Conservation (phyloP, 2,113 vertebrate genomes). For the Pygoscelis antarcticus region DNA sequence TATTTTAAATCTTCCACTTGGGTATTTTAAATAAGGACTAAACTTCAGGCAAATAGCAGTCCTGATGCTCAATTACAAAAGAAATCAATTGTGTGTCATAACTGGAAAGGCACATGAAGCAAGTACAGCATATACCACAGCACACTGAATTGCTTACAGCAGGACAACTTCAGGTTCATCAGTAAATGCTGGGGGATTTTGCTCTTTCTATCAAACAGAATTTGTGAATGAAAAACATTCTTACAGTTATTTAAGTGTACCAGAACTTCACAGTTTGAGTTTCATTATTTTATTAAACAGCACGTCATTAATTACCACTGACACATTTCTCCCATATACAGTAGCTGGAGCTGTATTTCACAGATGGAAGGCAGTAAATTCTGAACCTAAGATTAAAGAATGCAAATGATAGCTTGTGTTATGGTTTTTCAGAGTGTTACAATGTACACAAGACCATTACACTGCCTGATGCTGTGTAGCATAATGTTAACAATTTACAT, state of each 20-base stretch:
- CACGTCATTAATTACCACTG: not conserved
- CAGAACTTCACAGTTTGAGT: not conserved
- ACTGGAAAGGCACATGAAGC: not conserved
- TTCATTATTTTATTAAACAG: not conserved
- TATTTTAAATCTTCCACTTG: not conserved
- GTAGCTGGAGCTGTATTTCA: not conserved
- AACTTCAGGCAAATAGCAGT: not conserved
- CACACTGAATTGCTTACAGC: not conserved
- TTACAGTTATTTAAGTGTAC: not conserved
- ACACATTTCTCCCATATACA: rapidly evolving
- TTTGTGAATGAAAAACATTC: not conserved
- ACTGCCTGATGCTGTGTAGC: not conserved
- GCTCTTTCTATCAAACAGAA: not conserved
- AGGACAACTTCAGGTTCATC: not conserved
- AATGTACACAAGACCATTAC: not conserved
- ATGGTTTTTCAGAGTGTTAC: not conserved
- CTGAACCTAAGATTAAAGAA: not conserved
- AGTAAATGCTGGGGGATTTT: not conserved
- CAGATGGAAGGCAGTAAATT: not conserved
- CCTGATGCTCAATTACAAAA: not conserved
- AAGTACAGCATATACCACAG: not conserved
- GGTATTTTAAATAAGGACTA: not conserved
- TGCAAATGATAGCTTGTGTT: not conserved
- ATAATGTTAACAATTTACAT: not conserved
- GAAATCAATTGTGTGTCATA: no score